Evolutionary conservation across 2,113 vertebrate species (phyloP).

Genomic region (Callorhinus ursinus): DNA sequence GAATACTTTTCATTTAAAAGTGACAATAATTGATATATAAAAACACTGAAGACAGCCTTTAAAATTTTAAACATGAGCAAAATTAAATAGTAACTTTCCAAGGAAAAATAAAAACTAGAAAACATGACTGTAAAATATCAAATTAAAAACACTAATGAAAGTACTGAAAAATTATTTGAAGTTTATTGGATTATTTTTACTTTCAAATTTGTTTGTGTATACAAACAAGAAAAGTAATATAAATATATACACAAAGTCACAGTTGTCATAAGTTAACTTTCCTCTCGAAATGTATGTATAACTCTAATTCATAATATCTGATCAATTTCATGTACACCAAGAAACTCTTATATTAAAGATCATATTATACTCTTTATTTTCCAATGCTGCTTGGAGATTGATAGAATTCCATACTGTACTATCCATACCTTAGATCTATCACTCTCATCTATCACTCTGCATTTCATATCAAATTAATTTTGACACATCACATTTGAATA

Average conservation of each 20-base stretch:
- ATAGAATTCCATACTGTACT: slow-evolving; percentile 5
- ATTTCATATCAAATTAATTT: slow-evolving; percentile 76
- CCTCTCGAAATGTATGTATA: neutral
- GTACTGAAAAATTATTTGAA: slow-evolving; percentile 2
- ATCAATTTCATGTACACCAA: neutral
- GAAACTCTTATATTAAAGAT: neutral
- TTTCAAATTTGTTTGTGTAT: slow-evolving; percentile 40
- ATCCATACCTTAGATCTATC: slow-evolving; percentile 40
- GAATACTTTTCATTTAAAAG: slow-evolving; percentile 21
- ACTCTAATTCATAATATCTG: neutral
- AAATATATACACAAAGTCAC: neutral
- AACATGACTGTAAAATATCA: neutral
- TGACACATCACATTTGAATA: slow-evolving; percentile 81
- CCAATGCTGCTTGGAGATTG: neutral
- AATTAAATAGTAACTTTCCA: slow-evolving; percentile 10
- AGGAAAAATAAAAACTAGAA: slow-evolving; percentile 36
- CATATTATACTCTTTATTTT: neutral
- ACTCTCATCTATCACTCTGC: slow-evolving; percentile 67
- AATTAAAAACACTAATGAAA: neutral
- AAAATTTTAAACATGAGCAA: neutral
- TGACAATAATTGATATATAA: neutral
- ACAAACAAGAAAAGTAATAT: slow-evolving; percentile 33
- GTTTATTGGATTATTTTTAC: neutral
- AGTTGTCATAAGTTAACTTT: neutral
- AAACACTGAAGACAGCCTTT: neutral